Percentiles rank a stretch among this genome's conserved stretches.
Evolutionary conservation across 2,113 vertebrate genomes (phyloP).

Genomic region (Lethenteron camtschaticum): DNA sequence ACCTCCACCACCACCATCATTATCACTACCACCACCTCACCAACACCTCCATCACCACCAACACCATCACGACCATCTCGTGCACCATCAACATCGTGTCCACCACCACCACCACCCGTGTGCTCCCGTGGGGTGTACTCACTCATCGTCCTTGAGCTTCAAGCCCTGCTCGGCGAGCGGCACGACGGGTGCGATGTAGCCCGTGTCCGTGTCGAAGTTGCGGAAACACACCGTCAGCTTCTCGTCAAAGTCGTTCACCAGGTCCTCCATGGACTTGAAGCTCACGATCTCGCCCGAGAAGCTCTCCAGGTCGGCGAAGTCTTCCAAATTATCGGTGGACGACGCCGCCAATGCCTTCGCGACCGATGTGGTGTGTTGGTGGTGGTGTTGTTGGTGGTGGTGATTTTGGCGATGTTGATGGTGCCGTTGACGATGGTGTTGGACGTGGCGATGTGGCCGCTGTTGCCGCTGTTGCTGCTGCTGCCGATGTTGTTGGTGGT

Average conservation of each 20-base stretch:
- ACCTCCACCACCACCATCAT: neutral
- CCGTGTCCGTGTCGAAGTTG: constrained; percentile 28
- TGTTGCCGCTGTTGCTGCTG: too few species aligned
- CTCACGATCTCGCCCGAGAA: constrained; percentile 35
- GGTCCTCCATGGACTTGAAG: constrained; percentile 40
- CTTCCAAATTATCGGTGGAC: constrained; percentile 18
- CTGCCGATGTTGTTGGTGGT: too few species aligned
- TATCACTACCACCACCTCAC: neutral
- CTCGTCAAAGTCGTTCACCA: constrained; percentile 49
- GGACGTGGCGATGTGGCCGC: too few species aligned
- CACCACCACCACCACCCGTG: neutral
- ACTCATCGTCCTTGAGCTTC: constrained; percentile 61
- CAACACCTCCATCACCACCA: neutral
- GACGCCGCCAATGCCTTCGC: constrained; percentile 13
- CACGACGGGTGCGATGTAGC: constrained; percentile 35
- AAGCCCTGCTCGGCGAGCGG: constrained; percentile 58
- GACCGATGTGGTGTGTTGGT: neutral
- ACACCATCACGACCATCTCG: neutral
- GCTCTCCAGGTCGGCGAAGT: constrained; percentile 29
- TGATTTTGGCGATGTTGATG: too few species aligned
- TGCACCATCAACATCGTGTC: neutral
- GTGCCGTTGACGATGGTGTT: too few species aligned
- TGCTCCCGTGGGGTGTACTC: constrained; percentile 24
- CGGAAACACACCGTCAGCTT: constrained; percentile 66
- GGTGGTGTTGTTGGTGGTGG: neutral